Percentiles rank a stretch among this genome's conserved stretches.
These are phyloP conservation scores for Numenius phaeopus DNA, from an alignment of 2,797 vertebrate genomes.

Conservation along the genomic window DNA sequence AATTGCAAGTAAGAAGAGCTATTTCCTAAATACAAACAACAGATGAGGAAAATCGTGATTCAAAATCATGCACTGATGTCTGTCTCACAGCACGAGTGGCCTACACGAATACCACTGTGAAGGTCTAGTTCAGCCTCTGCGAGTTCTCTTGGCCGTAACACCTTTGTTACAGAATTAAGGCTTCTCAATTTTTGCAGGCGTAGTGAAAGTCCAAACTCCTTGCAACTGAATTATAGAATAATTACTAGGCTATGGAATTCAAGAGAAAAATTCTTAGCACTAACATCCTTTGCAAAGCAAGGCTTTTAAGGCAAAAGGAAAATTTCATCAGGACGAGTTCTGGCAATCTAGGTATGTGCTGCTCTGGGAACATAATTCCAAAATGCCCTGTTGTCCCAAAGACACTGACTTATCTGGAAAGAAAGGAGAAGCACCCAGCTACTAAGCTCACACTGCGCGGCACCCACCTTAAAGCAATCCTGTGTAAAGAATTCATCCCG, in stretches of 20 bases:
- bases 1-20: neutral
- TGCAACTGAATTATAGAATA: neutral
- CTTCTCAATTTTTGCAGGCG: neutral
- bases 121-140: neutral
- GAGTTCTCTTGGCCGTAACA: neutral
- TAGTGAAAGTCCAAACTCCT: neutral
- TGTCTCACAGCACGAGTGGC: rapidly evolving
- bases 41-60: neutral
- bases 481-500: neutral
- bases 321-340: neutral
- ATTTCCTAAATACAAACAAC: neutral
- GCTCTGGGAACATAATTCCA: neutral
- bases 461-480: neutral
- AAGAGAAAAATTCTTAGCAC: neutral
- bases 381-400: neutral
- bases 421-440: neutral
- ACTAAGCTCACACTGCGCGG: neutral
- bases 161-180: neutral
- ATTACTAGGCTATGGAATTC: neutral
- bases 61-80: neutral
- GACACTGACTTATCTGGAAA: neutral
- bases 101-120: neutral
- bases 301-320: neutral
- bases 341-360: neutral
- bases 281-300: neutral